A percentile compares a stretch with the other conserved stretches of the same genome.
Conservation (phyloP, 2,113 vertebrate genomes). For the Dissostichus mawsoni region DNA sequence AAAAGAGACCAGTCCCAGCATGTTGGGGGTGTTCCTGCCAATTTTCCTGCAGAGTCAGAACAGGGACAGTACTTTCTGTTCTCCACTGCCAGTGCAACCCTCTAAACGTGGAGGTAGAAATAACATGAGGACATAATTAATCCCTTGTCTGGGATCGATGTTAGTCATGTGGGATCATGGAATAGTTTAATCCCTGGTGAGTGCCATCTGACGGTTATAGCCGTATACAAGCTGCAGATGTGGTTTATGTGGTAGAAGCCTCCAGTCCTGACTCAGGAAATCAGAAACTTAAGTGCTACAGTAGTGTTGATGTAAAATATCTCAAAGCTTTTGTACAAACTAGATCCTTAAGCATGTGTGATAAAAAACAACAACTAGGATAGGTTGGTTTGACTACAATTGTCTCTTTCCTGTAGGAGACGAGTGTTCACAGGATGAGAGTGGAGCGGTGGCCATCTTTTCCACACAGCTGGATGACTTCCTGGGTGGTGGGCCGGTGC, state of each 20-base stretch:
- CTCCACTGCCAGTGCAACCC: conserved; percentile 4
- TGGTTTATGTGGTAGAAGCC: conserved; percentile 44
- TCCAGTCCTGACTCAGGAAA: conserved; percentile 40
- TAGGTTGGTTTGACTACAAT: neutral
- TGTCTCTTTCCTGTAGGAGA: conserved; percentile 83
- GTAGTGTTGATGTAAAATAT: conserved; percentile 4
- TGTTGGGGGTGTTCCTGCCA: conserved; percentile 9
- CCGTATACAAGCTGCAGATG: conserved; percentile 39
- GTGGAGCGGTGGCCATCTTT: conserved; percentile 92
- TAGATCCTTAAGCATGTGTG: neutral
- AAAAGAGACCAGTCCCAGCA: conserved; percentile 1
- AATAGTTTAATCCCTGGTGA: conserved; percentile 33
- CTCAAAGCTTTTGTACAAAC: neutral
- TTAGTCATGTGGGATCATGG: conserved; percentile 31
- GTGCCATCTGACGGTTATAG: conserved; percentile 35
- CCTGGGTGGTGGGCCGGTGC: conserved; percentile 91
- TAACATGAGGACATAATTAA: conserved; percentile 27
- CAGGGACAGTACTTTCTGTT: neutral
- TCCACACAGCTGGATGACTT: conserved; percentile 94
- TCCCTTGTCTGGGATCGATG: conserved; percentile 5
- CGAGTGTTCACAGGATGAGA: conserved; percentile 95
- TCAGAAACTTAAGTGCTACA: conserved; percentile 1
- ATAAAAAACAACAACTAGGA: neutral
- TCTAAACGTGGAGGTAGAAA: conserved; percentile 13
- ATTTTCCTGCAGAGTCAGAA: neutral